Base-by-base conservation (phyloP, 1,140 invertebrate species). In the Meloidogyne chitwoodi region DNA sequence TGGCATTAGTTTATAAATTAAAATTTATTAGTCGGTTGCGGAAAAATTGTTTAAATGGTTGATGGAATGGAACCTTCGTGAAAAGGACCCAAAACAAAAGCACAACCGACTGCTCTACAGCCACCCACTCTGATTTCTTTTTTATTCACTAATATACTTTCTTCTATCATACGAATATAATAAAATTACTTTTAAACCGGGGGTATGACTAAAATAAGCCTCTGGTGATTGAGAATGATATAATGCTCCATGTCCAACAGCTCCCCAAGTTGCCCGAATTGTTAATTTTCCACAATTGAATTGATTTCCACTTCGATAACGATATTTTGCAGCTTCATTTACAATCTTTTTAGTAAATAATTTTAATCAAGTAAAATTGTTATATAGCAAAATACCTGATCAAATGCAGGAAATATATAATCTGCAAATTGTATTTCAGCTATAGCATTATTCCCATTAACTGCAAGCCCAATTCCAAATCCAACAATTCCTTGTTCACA, bases 171-270 rank as follows among this genome's bases (percentile, higher is more conserved):
- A n/a, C n/a, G n/a, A n/a, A n/a, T 62, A 65, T 19, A 41, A 26
- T 27, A 72, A 24, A 67, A 63, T 63, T 67, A 94, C 93, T 90
- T 94, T 95, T 0, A 98, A 88, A n/a, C 97, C 97, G 0, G 96
- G 93, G 0, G 93, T 92, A 85, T 99, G 97, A 0, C 94, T 92
- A 89, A 98, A 99, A 89, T 94, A 97, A 2, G 93, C 94, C 90
- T 99, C 97, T 0, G 95, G 94, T 88, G 93, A 95, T 89, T 99
- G 96, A 0, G 96, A 99, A 90, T 99, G 96, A 88, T 99, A 99
- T 0, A 98, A 89, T 6, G 63, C 75, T 0, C 96, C 96, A 89
- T 99, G 96, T 4, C 91, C 91, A n/a, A 92, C 91, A 41, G 91
- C 91, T 19, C 90, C 90, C 84, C 88, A 93, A 0, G 97, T 96